Base-by-base conservation (phyloP, 2,113 vertebrate genomes). In the Ramphastos sulfuratus region DNA sequence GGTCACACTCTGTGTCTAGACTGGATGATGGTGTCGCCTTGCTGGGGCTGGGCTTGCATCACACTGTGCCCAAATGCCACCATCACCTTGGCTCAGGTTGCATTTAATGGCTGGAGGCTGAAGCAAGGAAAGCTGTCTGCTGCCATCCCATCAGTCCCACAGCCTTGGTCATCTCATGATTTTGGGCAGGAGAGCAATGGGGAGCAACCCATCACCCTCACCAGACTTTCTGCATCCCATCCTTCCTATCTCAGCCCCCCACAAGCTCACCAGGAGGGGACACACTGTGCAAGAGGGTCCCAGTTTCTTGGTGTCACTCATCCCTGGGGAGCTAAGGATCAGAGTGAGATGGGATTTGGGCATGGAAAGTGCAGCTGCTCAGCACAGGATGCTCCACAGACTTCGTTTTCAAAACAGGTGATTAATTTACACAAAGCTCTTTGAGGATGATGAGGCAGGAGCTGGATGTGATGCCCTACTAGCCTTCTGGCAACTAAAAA, bases 251-350 rank as follows among this genome's bases (percentile, higher is more conserved):
- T 15, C 1, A 2, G 44, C 37, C 31, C 37, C 28, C 42, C 42
- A 31, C 11, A 3, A 60, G 12, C 39, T 88, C 17, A 39, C 52
- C 0, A 4, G 58, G 54, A 67, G 11, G 10, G 52, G 17, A 44
- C 2, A 42, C 4, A 10, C 65, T 9, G 4, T 1, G 48, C n/a
- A 61, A 44, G 56, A 16, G 24, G 28, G 5, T 59, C 50, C 71
- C 30, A 12, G 11, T 58, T 78, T 83, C 16, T 9, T 1, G 0
- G 37, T 1, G 1, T 25, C 31, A 30, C 37, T 69, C 1, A 0
- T 3, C 10, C 33, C 21, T 1, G 0, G 25, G 31, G 18, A 39
- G 60, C 20, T 59, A 55, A 35, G 50, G 50, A 54, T 19, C 0
- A 1, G 33, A 59, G 4, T 0, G 2, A 33, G 89, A 12, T 0